phyloP scores from a whole-genome alignment of 2,113 vertebrate species.

The Cromileptes altivelis region DNA sequence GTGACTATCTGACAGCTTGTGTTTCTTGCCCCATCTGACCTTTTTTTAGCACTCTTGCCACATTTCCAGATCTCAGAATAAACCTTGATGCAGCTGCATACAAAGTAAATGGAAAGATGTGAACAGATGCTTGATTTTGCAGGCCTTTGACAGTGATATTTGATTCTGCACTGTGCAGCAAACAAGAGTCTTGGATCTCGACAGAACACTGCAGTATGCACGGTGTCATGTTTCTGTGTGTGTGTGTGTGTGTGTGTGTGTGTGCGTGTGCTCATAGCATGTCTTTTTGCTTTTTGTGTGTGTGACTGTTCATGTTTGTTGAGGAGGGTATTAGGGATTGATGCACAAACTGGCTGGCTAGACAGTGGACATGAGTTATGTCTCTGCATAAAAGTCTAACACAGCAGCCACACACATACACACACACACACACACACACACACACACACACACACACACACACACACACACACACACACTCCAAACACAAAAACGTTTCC shows the following conservation, averaged over 20 bases:
- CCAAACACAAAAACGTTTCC: neutral
- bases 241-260: neutral
- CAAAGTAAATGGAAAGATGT: neutral
- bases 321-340: neutral
- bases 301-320: conserved; percentile 12
- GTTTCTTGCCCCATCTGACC: too few species aligned
- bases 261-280: neutral
- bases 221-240: neutral
- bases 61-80: neutral
- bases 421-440: neutral
- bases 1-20: too few species aligned
- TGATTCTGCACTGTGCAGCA: neutral
- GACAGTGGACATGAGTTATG: conserved; percentile 2
- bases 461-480: neutral
- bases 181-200: neutral
- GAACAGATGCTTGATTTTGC: neutral
- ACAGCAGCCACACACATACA: conserved; percentile 28
- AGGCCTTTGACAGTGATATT: neutral
- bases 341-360: neutral
- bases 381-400: neutral
- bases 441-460: neutral
- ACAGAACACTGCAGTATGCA: neutral
- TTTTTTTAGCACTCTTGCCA: neutral
- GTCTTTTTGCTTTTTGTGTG: conserved; percentile 3
- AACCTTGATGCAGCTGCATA: neutral